phyloP scores from a whole-genome alignment of 1,140 invertebrate species.

The Xylocopa sonorina region DNA sequence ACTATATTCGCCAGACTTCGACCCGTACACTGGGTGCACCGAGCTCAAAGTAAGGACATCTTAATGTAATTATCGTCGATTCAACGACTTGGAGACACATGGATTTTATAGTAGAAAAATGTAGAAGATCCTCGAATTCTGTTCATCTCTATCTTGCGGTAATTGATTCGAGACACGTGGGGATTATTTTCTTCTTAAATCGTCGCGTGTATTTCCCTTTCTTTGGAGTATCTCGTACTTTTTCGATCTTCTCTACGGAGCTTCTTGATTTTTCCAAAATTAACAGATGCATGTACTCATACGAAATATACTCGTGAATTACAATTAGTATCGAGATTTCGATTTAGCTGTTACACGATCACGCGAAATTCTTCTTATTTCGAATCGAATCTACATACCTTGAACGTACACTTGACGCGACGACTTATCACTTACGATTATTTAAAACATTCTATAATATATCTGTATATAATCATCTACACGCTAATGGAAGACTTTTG shows the following conservation, averaged over 20 bases:
- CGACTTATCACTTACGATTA: constrained; percentile 51
- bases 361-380: constrained; percentile 1
- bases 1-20: constrained; percentile 42
- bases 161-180: constrained; percentile 5
- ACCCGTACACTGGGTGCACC: background rate
- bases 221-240: background rate
- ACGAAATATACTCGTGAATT: background rate
- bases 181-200: constrained; percentile 1
- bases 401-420: constrained; percentile 35
- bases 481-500: constrained; percentile 78
- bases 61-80: constrained; percentile 48
- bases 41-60: constrained; percentile 3
- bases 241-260: background rate
- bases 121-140: background rate
- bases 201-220: background rate
- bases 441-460: constrained; percentile 31
- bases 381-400: constrained; percentile 15
- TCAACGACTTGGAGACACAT: constrained; percentile 64
- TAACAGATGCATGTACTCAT: background rate
- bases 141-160: background rate
- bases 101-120: constrained; percentile 58
- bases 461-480: constrained; percentile 27
- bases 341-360: background rate
- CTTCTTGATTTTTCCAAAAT: background rate
- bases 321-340: background rate